Percentiles rank a stretch among this genome's conserved stretches.
Conservation (phyloP, 1,140 invertebrate species). For the Microplitis mediator region DNA sequence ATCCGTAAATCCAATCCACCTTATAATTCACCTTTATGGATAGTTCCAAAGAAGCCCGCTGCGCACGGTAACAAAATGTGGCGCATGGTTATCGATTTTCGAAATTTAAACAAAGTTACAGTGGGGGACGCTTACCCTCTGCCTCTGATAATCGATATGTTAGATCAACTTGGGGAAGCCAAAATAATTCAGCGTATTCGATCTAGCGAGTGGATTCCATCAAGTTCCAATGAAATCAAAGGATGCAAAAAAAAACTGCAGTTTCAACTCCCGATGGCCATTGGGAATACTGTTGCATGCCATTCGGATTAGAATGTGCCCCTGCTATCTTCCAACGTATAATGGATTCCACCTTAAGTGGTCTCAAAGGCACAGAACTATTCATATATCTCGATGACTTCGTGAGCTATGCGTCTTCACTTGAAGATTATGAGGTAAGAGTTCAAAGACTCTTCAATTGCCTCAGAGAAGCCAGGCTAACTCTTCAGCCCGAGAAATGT, state of each 20-base stretch:
- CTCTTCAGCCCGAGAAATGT: slow-evolving; percentile 18
- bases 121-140: slow-evolving; percentile 18
- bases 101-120: slow-evolving; percentile 12
- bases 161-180: slow-evolving; percentile 19
- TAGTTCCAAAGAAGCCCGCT: too few species aligned
- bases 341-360: slow-evolving; percentile 8
- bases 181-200: slow-evolving; percentile 3
- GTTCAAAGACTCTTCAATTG: background rate
- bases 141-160: slow-evolving; percentile 14
- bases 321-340: slow-evolving; percentile 12
- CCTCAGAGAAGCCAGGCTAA: background rate
- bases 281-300: slow-evolving; percentile 6
- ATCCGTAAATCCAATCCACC: too few species aligned
- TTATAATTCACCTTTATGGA: too few species aligned
- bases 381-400: slow-evolving; percentile 39
- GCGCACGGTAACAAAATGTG: background rate
- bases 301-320: slow-evolving; percentile 11
- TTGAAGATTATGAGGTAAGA: background rate
- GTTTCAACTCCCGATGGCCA: slow-evolving; percentile 16
- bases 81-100: slow-evolving; percentile 18
- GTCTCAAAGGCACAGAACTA: slow-evolving; percentile 10
- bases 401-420: background rate
- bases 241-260: background rate
- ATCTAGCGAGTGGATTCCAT: slow-evolving; percentile 9
- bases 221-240: slow-evolving; percentile 5